These are phyloP conservation scores for Pollenia angustigena DNA, from an alignment of 2,888 invertebrate species.

Conservation along the genomic window DNA sequence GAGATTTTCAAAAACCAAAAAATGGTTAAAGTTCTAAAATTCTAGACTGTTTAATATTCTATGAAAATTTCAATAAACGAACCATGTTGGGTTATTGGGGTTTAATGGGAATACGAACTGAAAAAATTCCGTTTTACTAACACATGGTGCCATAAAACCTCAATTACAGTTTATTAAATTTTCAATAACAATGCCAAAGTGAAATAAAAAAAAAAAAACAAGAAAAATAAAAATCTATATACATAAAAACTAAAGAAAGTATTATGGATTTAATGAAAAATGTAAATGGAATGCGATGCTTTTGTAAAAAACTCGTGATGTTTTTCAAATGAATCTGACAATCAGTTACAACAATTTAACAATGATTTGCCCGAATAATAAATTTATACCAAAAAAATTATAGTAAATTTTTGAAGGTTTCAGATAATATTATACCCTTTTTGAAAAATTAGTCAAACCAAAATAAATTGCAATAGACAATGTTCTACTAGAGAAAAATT, in stretches of 20 bases:
- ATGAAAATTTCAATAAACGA: slow-evolving; percentile 66
- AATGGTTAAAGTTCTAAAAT: slow-evolving; percentile 39
- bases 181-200: slow-evolving; percentile 24
- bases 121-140: slow-evolving; percentile 25
- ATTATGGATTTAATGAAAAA: slow-evolving; percentile 7
- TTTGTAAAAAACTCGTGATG: too few species aligned
- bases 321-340: too few species aligned
- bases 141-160: slow-evolving; percentile 61
- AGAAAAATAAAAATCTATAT: not conserved
- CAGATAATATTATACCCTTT: too few species aligned
- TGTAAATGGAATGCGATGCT: not conserved
- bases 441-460: too few species aligned
- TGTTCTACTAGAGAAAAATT: too few species aligned
- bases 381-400: too few species aligned
- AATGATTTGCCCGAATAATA: too few species aligned
- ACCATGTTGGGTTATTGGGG: slow-evolving; percentile 55
- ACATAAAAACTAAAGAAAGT: not conserved
- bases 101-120: slow-evolving; percentile 50
- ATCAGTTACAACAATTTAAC: too few species aligned
- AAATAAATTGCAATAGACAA: too few species aligned
- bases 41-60: slow-evolving; percentile 56
- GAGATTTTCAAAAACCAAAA: slow-evolving; percentile 41
- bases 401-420: too few species aligned
- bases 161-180: slow-evolving; percentile 67
- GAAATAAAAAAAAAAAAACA: slow-evolving; percentile 2